Evolutionary conservation across 2,797 vertebrate genomes (phyloP).

Genomic region (Semaprochilodus insignis): DNA sequence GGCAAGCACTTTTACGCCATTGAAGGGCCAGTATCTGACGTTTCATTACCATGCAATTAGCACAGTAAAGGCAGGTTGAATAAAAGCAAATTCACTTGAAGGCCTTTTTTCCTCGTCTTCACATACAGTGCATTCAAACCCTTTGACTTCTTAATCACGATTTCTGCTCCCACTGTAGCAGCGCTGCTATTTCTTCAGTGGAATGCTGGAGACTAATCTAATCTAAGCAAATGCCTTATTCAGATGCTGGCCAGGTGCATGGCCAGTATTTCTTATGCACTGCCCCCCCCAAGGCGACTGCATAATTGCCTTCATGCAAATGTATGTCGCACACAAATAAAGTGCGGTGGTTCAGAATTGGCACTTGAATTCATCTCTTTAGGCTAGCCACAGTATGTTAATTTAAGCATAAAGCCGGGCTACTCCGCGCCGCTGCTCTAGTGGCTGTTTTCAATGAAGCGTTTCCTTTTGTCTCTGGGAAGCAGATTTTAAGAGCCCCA

Average conservation of each 20-base stretch:
- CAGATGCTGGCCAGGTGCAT: constrained; percentile 61
- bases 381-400: constrained; percentile 1
- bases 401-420: constrained; percentile 29
- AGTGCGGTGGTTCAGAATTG: constrained; percentile 59
- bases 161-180: not conserved
- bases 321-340: constrained; percentile 58
- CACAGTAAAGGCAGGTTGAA: not conserved
- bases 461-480: not conserved
- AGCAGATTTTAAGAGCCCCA: not conserved
- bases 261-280: constrained; percentile 41
- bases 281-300: constrained; percentile 54
- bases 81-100: not conserved
- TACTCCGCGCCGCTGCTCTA: not conserved
- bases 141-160: not conserved
- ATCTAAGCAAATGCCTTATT: constrained; percentile 41
- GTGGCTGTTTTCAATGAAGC: not conserved
- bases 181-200: not conserved
- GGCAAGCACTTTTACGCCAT: not conserved
- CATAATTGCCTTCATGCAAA: constrained; percentile 68
- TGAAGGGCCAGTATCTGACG: not conserved
- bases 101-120: not conserved
- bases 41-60: not conserved
- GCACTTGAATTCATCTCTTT: constrained; percentile 54
- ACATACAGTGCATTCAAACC: not conserved
- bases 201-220: constrained; percentile 52